Evolutionary conservation across 1,140 invertebrate genomes (phyloP), one percentile per base, ranked within the genome.

Genomic region (Proales similis): DNA sequence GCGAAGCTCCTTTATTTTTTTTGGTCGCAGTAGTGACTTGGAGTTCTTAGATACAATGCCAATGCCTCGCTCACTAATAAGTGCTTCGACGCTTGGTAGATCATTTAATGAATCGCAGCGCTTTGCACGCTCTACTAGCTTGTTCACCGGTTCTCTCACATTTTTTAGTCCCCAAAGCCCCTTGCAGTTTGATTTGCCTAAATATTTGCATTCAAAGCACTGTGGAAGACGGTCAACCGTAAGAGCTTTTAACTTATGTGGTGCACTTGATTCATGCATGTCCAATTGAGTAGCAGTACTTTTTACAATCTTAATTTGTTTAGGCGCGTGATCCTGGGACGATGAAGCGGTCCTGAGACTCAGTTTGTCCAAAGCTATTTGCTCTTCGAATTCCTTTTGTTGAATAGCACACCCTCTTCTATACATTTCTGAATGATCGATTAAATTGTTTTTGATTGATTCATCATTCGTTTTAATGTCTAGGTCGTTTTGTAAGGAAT

Each of bases 151-250:
- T 14, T 45, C 42, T 2, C 57, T 27, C 26, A 61, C 39, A 32
- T 45, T 45, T 33, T 61, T 45, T 22, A 45, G 14, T n/a, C 57
- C 57, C 57, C 57, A 61, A 33, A 61, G 19, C 26, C 39, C 39
- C 14, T 45, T 46, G 26, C 57, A 61, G 14, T 45, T 45, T 33
- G 57, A 46, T 46, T 45, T 45, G 11, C 57, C 57, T 14, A 61
- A 24, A 30, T 61, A 61, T 30, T 61, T 61, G 26, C 39, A 45
- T 9, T 45, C 24, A 46, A 61, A 61, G 9, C 30, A 2, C 26
- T 61, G 57, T 6, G 57, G 57, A 4, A 57, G 36, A 42, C 36
- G 29, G 11, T 20, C 30, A 6, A 57, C 36, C 19, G 30, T 29
- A 19, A 57, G 7, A 19, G 51, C 39, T 20, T 42, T 57, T 0